These are phyloP conservation scores for Drosophila demipolita DNA, from an alignment of 2,888 invertebrate genomes.

Conservation along the genomic window DNA sequence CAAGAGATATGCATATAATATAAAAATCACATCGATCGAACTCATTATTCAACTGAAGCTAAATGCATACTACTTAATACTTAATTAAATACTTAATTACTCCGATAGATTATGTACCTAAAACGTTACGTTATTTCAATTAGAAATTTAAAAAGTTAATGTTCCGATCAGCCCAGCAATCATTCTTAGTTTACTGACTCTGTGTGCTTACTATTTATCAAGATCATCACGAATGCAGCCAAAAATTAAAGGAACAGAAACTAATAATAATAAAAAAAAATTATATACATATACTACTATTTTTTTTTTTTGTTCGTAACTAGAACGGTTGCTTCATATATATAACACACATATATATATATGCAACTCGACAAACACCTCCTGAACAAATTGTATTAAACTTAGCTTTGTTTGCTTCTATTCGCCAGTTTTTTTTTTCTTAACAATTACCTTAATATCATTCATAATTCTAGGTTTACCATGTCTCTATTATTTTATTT, in stretches of 20 bases:
- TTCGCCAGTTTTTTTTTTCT: slow-evolving; percentile 18
- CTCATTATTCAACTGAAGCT: slow-evolving; percentile 35
- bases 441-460: slow-evolving; percentile 11
- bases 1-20: slow-evolving; percentile 32
- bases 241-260: not conserved
- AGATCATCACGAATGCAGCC: not conserved
- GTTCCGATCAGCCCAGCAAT: slow-evolving; percentile 1
- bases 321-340: not conserved
- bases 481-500: slow-evolving; percentile 19
- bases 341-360: not conserved
- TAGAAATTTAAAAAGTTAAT: not conserved
- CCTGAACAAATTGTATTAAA: slow-evolving; percentile 8
- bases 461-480: slow-evolving; percentile 19
- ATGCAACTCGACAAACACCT: not conserved
- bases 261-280: not conserved
- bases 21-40: not conserved
- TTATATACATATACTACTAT: not conserved
- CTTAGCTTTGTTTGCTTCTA: slow-evolving; percentile 1
- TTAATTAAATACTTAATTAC: slow-evolving; percentile 18
- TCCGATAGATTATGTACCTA: not conserved
- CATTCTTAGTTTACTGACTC: not conserved
- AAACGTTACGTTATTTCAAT: not conserved
- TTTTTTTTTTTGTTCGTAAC: not conserved
- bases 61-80: slow-evolving; percentile 53
- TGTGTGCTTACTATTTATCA: not conserved